Conservation (phyloP, 2,113 vertebrate species). For the Carettochelys insculpta region DNA sequence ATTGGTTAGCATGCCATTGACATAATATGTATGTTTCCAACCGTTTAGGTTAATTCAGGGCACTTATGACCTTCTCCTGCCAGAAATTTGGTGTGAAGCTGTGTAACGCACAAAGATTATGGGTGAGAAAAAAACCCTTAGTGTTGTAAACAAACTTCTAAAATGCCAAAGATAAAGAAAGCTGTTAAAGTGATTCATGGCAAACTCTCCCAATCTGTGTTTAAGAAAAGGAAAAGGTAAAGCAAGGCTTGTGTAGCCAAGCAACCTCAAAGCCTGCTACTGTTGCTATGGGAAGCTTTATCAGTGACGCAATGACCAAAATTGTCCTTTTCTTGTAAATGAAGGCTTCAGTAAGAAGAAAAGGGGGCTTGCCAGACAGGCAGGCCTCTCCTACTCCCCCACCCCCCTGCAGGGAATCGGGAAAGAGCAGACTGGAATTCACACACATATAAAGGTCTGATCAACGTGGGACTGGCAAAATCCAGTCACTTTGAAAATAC, state of each 20-base stretch:
- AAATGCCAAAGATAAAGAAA: slow-evolving; percentile 46
- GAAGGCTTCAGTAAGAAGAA: slow-evolving; percentile 46
- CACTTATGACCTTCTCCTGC: background rate
- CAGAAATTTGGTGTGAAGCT: background rate
- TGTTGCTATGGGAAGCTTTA: slow-evolving; percentile 82
- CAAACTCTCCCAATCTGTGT: slow-evolving; percentile 1
- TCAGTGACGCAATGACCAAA: slow-evolving; percentile 74
- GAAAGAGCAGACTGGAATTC: background rate
- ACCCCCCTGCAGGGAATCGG: slow-evolving; percentile 2
- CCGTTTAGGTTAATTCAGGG: background rate
- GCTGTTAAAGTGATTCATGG: slow-evolving; percentile 33
- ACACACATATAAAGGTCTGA: background rate
- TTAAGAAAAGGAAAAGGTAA: slow-evolving; percentile 50
- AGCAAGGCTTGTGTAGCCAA: slow-evolving; percentile 62
- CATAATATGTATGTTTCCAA: background rate
- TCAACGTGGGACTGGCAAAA: background rate
- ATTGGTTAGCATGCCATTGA: accelerated
- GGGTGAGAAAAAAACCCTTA: background rate
- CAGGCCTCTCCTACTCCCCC: no score
- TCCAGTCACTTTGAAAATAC: background rate
- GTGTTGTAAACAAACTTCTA: background rate
- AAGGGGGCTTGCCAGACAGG: slow-evolving; percentile 46
- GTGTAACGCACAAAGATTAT: background rate
- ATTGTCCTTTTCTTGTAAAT: slow-evolving; percentile 72
- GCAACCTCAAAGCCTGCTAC: slow-evolving; percentile 80